Base-by-base conservation (phyloP, 2,888 invertebrate species). In the Miltochrista miniata region DNA sequence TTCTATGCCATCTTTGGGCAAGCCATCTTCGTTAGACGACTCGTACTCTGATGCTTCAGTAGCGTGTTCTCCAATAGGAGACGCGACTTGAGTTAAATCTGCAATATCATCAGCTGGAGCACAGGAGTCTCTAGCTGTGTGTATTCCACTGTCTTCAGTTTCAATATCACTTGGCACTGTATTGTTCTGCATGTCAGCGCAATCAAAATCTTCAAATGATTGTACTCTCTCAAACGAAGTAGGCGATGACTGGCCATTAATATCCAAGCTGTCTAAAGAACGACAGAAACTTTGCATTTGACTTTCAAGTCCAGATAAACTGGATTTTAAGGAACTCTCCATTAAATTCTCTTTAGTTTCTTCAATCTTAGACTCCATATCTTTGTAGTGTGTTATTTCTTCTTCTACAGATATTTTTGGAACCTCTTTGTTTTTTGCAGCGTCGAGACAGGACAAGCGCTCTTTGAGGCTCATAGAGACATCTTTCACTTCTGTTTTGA, bases 131-230 rank as follows among this genome's bases (percentile, higher is more conserved):
- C 96, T 95, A 2, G 96, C 96, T 5, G 96, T 95, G 66, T 96
- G 96, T 57, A 96, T 95, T 2, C 95, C 96, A 58, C 95, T 95
- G 74, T 96, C 96, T 83, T 96, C 96, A 36, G 94, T 93, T 79
- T 95, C 95, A 38, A 93, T 94, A 64, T 94, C 93, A 57, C 93
- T 93, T 52, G 91, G 91, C 41, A 93, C 93, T 34, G 88, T 89
- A 56, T 88, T 90, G 58, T 89, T 90, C 61, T 94, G 91, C 74
- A 94, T 88, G 67, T 95, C 94, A n/a, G 92, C 86, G 47, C 93
- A 93, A 59, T 90, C 92, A 57, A 94, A 90, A 64, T 94, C 94
- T 81, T 94, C 94, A 54, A 94, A 83, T 70, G 94, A 93, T 79
- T 94, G 94, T 45, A 94, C 93, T 59, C 94, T 90, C 64, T 94